These are phyloP conservation scores for Gerris buenoi DNA, from an alignment of 1,140 invertebrate species.

Conservation along the genomic window DNA sequence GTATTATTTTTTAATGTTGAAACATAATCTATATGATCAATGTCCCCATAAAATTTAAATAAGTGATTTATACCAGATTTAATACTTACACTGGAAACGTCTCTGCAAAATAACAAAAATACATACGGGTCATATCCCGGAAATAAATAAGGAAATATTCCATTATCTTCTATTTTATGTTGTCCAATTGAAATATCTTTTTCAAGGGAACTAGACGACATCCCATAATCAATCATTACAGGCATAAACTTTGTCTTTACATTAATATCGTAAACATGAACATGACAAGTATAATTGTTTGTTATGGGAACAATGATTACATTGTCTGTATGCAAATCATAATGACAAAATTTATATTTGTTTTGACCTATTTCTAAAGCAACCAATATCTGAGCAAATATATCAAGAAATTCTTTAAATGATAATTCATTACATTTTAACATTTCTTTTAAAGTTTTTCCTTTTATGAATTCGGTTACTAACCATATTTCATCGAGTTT, in stretches of 20 bases:
- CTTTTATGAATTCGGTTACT: background rate
- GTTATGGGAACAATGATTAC: background rate
- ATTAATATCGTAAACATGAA: background rate
- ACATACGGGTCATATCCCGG: background rate
- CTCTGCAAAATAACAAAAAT: background rate
- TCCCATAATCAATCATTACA: background rate
- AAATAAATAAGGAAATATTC: background rate
- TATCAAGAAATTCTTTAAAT: background rate
- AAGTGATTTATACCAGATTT: background rate
- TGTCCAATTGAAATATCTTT: background rate
- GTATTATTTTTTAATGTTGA: background rate
- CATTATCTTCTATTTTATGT: background rate
- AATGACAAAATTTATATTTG: background rate
- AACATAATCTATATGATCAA: background rate
- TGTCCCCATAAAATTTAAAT: background rate
- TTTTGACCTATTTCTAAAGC: background rate
- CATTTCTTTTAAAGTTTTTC: background rate
- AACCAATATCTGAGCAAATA: background rate
- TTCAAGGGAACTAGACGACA: background rate
- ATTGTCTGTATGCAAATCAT: background rate
- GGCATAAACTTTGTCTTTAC: background rate
- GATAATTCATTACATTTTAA: background rate
- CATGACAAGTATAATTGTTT: background rate
- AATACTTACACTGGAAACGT: background rate
- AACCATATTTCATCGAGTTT: background rate